Evolutionary conservation across 2,113 vertebrate genomes (phyloP).

Genomic region (Colinus virginianus): DNA sequence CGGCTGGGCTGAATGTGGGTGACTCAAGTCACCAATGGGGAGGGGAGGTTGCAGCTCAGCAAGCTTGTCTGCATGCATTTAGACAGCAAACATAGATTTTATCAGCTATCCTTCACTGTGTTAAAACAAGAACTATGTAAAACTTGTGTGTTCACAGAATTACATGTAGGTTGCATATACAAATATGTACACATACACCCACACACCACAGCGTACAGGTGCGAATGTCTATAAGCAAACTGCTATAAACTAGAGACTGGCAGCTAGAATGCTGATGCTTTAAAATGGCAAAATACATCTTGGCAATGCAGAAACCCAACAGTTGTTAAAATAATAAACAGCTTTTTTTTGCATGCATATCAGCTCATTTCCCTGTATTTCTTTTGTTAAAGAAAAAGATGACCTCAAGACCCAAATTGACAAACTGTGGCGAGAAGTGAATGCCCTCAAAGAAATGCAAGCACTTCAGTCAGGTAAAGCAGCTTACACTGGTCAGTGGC

Average conservation of each 20-base stretch:
- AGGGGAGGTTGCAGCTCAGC: background rate
- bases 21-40: background rate
- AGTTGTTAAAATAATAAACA: background rate
- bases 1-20: background rate
- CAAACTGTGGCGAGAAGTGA: constrained; percentile 94
- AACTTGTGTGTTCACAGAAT: background rate
- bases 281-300: background rate
- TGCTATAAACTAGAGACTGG: background rate
- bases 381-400: constrained; percentile 78
- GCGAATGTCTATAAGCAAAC: background rate
- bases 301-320: background rate
- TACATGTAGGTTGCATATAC: too few relatives aligned
- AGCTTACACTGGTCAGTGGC: background rate
- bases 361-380: background rate
- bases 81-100: background rate
- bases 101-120: background rate
- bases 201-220: background rate
- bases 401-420: constrained; percentile 90
- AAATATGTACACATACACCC: background rate
- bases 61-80: background rate
- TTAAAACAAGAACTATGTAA: background rate
- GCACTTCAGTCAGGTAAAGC: constrained; percentile 93
- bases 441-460: constrained; percentile 95
- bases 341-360: background rate
- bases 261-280: background rate